A percentile compares a stretch with the other conserved stretches of the same genome.
Evolutionary conservation across 2,113 vertebrate species (phyloP).

Genomic region (Corvus hawaiiensis): DNA sequence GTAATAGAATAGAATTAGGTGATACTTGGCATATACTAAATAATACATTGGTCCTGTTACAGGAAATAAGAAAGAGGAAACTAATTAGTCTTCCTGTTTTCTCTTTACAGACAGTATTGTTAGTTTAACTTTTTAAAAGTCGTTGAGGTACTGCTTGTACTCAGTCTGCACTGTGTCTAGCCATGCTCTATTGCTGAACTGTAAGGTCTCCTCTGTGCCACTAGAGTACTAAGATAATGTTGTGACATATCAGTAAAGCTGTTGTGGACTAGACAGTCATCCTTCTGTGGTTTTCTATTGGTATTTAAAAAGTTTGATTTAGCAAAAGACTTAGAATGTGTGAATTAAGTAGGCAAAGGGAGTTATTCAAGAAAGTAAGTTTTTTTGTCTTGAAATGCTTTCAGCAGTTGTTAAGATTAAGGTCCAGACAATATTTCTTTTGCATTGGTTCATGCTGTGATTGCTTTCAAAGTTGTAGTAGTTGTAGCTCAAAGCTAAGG

Average conservation of each 20-base stretch:
- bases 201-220: background rate
- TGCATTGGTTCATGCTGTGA: background rate
- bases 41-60: background rate
- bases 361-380: background rate
- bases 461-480: background rate
- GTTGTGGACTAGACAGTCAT: background rate
- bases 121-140: background rate
- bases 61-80: background rate
- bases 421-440: background rate
- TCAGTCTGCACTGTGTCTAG: fast-evolving
- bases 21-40: background rate
- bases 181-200: background rate
- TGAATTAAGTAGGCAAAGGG: background rate
- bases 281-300: background rate
- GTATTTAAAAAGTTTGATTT: background rate
- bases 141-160: background rate
- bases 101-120: background rate
- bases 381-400: background rate
- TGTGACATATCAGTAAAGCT: background rate
- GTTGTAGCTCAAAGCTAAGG: background rate
- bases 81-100: background rate
- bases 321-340: background rate
- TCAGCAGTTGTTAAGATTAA: background rate
- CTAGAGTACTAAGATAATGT: background rate
- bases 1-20: background rate